phyloP scores from a whole-genome alignment of 2,113 vertebrate genomes.

The Protobothrops flavoviridis region DNA sequence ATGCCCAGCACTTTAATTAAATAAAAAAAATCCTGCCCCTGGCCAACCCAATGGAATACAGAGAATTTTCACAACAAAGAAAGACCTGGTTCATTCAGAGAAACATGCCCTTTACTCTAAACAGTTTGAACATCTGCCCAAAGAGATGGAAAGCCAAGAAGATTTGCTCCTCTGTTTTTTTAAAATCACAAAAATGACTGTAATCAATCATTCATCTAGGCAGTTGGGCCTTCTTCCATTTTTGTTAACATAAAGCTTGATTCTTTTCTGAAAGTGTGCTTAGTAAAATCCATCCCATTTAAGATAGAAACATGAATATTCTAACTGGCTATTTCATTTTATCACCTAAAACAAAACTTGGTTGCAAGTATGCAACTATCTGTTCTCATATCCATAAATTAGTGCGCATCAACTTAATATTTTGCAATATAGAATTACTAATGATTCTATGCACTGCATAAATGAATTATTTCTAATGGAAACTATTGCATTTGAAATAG shows the following conservation, averaged over 20 bases:
- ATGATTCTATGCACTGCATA: not conserved
- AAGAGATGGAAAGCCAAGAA: conserved; percentile 2
- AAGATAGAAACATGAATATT: not conserved
- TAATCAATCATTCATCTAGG: fast-evolving
- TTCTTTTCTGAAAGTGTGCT: not conserved
- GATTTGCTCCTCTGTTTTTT: not conserved
- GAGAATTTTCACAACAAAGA: conserved; percentile 14
- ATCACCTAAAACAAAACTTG: not conserved
- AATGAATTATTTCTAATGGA: not conserved
- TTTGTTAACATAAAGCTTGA: not conserved
- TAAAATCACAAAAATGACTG: not conserved
- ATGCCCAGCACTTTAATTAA: conserved; percentile 47
- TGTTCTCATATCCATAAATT: not conserved
- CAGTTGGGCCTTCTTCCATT: not conserved
- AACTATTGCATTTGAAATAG: not conserved
- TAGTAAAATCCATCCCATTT: not conserved
- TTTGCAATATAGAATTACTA: not conserved
- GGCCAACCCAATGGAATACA: fast-evolving
- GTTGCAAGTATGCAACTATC: not conserved
- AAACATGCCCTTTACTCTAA: conserved; percentile 15
- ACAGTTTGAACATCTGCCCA: not conserved
- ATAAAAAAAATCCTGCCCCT: conserved; percentile 6
- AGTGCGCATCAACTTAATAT: not conserved
- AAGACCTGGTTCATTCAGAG: conserved; percentile 10
- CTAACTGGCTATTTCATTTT: not conserved